Base-by-base conservation (phyloP, 2,888 invertebrate species). In the Synergus laeviventris region DNA sequence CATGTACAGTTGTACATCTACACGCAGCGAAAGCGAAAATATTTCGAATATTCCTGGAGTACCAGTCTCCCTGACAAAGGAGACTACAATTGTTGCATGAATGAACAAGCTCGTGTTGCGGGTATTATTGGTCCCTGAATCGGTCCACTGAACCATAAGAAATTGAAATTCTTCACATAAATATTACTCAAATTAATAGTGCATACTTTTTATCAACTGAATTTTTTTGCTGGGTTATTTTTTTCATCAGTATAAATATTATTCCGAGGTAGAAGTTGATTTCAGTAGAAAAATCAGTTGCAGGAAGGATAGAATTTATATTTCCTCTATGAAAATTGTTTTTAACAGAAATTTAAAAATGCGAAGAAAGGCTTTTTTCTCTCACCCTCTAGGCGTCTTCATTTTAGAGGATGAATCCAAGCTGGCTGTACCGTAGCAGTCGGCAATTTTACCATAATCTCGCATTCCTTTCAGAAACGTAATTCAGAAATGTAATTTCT, bases 1-100 rank as follows among this genome's bases (percentile, higher is more conserved):
- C 75, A 77, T 74, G 64, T 18, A 76, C 66, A 70, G 74, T 76
- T 74, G 64, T 18, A 76, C 66, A 70, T 76, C 76, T 79, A 70
- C 38, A 70, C 78, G 78, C 38, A 77, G 75, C 66, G 66, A 73
- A 80, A 74, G 76, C 77, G 78, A 78, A 80, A 80, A 80, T 78
- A 78, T 78, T 80, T 76, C 42, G 59, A 77, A 77, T 60, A 42
- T 66, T 80, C 78, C 76, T 76, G 77, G 21, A 74, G 54, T 73
- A 12, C n/a, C n/a, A 42, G 59, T 61, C 14, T 24, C 39, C 18
- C 39, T 54, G 59, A 77, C 61, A 78, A 75, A 78, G 76, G 78
- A 74, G 76, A 60, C 73, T 78, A 75, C 76, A 74, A 76, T 60
- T 76, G 74, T 77, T 64, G 73, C 61, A 39, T 64, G 77, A 76